A percentile compares a stretch with the other conserved stretches of the same genome.
Conservation (phyloP, 2,113 vertebrate species). For the Capricornis sumatraensis region DNA sequence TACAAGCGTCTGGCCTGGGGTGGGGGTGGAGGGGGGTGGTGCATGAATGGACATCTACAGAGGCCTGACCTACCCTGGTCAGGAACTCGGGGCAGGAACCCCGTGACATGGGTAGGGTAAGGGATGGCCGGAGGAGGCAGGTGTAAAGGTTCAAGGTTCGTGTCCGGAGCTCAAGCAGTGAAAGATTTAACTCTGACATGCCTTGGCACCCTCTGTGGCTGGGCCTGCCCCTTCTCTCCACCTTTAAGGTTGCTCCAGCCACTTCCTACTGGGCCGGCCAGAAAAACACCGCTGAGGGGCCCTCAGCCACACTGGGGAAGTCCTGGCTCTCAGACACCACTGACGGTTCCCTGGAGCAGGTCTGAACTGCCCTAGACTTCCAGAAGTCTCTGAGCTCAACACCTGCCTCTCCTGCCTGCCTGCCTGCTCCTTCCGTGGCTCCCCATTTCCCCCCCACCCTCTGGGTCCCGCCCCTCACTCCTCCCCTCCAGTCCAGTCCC, state of each 20-base stretch:
- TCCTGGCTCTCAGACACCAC: not conserved
- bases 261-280: conserved; percentile 23
- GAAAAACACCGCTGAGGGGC: not conserved
- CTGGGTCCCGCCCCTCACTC: not conserved
- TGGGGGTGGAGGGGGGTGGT: not conserved
- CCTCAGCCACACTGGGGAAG: not conserved
- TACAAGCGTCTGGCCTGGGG: not conserved
- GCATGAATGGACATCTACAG: not conserved
- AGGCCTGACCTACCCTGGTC: not conserved
- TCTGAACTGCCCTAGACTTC: not conserved
- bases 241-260: not conserved
- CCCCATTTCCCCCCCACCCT: not conserved
- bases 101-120: not conserved
- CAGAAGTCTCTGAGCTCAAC: not conserved
- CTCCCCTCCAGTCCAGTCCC: not conserved
- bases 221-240: not conserved
- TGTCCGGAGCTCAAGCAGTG: not conserved
- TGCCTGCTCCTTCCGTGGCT: not conserved
- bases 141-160: not conserved
- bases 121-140: not conserved
- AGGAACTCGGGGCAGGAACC: not conserved
- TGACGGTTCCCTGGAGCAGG: not conserved
- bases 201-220: not conserved
- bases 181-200: not conserved
- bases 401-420: not conserved